Evolutionary conservation across 1,140 invertebrate species (phyloP).

Genomic region (Amphibalanus amphitrite): DNA sequence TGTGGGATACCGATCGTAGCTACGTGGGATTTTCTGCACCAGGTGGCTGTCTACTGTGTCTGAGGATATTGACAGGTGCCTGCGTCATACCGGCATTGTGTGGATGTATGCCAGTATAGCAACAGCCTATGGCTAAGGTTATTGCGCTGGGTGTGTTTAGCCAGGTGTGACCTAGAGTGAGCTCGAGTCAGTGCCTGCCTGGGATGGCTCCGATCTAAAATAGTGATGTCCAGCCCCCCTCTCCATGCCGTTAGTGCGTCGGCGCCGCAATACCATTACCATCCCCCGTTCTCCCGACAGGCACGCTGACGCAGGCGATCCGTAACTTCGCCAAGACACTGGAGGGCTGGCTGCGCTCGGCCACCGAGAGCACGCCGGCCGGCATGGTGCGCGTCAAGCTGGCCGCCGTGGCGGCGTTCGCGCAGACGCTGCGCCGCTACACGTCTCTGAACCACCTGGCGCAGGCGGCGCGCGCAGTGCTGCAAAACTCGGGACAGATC

Average conservation of each 20-base stretch:
- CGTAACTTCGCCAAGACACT: conserved; percentile 83
- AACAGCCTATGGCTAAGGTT: too few species aligned
- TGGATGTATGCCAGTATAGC: too few species aligned
- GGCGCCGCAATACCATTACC: too few species aligned
- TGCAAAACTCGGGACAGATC: conserved; percentile 90
- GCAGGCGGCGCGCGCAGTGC: conserved; percentile 82
- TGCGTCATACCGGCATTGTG: too few species aligned
- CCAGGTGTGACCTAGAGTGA: too few species aligned
- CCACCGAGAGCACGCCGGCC: conserved; percentile 68
- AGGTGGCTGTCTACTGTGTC: too few species aligned
- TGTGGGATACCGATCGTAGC: too few species aligned
- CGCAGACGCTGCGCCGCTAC: conserved; percentile 85
- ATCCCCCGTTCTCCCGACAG: conserved; percentile 23
- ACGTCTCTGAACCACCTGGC: conserved; percentile 97
- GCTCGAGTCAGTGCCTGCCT: not conserved
- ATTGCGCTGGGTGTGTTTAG: too few species aligned
- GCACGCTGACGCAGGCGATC: conserved; percentile 80
- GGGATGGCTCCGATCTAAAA: not conserved
- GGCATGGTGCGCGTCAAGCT: conserved; percentile 69
- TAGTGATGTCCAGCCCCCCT: too few species aligned
- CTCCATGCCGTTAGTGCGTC: too few species aligned
- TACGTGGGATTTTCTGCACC: too few species aligned
- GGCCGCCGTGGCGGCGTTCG: conserved; percentile 73
- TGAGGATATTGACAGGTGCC: too few species aligned
- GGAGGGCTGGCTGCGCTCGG: conserved; percentile 68